Percentiles rank a stretch among this genome's conserved stretches.
Evolutionary conservation across 2,888 invertebrate species (phyloP).

Genomic region (Phorcus lineatus): DNA sequence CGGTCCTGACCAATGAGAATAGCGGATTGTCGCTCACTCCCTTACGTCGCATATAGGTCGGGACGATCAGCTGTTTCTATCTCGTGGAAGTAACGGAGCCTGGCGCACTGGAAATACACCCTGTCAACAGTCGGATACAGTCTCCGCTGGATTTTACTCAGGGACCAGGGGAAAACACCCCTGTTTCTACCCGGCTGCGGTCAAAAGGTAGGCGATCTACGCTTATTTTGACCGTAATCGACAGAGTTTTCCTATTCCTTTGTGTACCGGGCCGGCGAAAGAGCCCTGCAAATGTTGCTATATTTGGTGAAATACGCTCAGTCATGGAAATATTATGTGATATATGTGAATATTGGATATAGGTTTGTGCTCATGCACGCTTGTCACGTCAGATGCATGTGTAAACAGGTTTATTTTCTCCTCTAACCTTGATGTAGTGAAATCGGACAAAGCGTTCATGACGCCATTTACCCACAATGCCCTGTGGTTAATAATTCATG

Average conservation of each 20-base stretch:
- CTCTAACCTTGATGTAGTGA: not conserved
- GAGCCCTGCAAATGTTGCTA: not conserved
- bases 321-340: not conserved
- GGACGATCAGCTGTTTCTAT: conserved; percentile 1
- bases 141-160: not conserved
- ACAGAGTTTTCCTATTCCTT: not conserved
- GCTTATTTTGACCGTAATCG: not conserved
- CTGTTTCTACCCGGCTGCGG: not conserved
- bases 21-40: not conserved
- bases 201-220: not conserved
- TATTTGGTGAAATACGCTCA: not conserved
- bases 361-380: not conserved
- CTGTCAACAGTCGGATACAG: not conserved
- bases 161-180: not conserved
- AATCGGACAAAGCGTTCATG: not conserved
- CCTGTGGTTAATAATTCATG: conserved; percentile 2
- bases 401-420: not conserved
- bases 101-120: not conserved
- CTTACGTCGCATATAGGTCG: not conserved
- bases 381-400: not conserved
- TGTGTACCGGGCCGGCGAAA: not conserved
- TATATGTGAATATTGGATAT: not conserved
- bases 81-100: not conserved
- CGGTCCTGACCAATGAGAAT: not conserved
- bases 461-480: conserved; percentile 1